Base-by-base conservation (phyloP, 2,113 vertebrate genomes). In the Athene cunicularia region DNA sequence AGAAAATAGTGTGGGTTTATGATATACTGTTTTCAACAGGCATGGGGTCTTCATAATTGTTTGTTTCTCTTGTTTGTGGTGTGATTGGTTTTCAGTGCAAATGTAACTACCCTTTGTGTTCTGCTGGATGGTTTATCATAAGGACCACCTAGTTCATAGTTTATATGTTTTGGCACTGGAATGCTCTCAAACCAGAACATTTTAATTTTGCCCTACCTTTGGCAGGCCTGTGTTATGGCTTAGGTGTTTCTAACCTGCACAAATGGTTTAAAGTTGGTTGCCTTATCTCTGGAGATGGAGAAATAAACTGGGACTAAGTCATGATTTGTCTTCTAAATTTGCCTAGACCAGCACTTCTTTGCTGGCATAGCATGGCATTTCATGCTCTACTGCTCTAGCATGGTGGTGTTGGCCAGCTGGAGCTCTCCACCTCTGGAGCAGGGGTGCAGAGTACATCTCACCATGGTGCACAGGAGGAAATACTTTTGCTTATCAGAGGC, bases 381-480 rank as follows among this genome's bases (percentile, higher is more conserved):
- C 28, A 9, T 28, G 47, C 12, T 37, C 8, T 32, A 2, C 35
- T 62, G 50, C 67, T 71, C 50, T 32, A 30, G 41, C 11, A 15
- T 8, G 15, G 28, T 19, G 16, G 3, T 37, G 37, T 6, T 49
- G 68, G 32, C 19, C 33, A 59, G 28, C 45, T 63, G 39, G 22
- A 72, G 30, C 20, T 63, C 47, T 60, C 41, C 7, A 13, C 19
- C 30, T 62, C 33, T 59, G 24, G 22, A 53, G 37, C n/a, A 52
- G 37, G 32, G 4, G 1, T 27, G 6, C 43, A 82, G 56, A 50
- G 43, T 50, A 74, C 50, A 9, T 74, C 27, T 32, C 39, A 32
- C 60, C 15, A 5, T 0, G 0, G 20, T 20, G 6, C 26, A 52
- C 7, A 18, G 67, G 1, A 2, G 23, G 21, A 72, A 68, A 27